Evolutionary conservation across 2,797 vertebrate genomes (phyloP).

Genomic region (Gadopsis bispinosus): DNA sequence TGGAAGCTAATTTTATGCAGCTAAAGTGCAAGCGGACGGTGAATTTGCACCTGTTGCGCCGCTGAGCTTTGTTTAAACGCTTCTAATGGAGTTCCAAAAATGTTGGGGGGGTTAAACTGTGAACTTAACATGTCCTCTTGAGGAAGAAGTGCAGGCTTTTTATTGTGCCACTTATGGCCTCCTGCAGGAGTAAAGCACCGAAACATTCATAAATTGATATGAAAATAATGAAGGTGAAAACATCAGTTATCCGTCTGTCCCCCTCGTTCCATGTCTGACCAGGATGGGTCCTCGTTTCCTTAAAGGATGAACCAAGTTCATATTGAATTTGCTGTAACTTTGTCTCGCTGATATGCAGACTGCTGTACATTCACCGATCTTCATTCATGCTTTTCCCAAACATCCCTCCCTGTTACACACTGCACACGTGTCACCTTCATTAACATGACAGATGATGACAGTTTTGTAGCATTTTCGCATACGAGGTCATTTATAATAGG

Average conservation of each 20-base stretch:
- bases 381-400: neutral
- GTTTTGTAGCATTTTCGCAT: no score
- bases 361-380: neutral
- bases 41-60: slow-evolving; percentile 22
- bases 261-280: no score
- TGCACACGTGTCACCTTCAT: no score
- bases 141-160: neutral
- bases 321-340: neutral
- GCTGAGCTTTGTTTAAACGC: neutral
- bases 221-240: no score
- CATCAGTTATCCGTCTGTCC: no score
- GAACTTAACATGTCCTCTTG: neutral
- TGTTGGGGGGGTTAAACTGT: neutral
- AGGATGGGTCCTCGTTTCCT: neutral
- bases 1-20: slow-evolving; percentile 22
- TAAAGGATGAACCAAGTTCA: neutral
- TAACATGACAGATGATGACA: no score
- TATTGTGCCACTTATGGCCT: neutral
- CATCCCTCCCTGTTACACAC: neutral
- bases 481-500: neutral
- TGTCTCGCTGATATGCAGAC: neutral
- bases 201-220: neutral
- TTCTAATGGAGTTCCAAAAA: neutral
- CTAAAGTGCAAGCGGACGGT: neutral
- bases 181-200: neutral